Evolutionary conservation across 1,140 invertebrate genomes (phyloP).

Genomic region (Zaprionus capensis): DNA sequence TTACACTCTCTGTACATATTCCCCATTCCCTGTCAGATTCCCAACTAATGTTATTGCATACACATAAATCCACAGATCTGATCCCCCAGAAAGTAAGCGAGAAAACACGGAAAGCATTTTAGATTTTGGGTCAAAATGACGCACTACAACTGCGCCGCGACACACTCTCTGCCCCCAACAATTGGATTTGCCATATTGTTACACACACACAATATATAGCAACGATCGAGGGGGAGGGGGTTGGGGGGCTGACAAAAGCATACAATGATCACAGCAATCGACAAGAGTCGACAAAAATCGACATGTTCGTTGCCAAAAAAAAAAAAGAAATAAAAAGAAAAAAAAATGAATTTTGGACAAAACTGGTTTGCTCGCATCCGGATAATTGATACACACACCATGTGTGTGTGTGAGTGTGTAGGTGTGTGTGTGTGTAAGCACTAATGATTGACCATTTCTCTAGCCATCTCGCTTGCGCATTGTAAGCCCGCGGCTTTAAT

Average conservation of each 20-base stretch:
- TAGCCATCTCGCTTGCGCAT: constrained; percentile 42
- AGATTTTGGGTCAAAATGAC: constrained; percentile 39
- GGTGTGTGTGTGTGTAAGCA: constrained; percentile 1
- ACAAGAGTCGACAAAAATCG: constrained; percentile 25
- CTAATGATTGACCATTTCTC: constrained; percentile 36
- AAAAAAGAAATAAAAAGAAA: constrained; percentile 5
- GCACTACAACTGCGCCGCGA: constrained; percentile 26
- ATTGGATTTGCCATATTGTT: constrained; percentile 35
- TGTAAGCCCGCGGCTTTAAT: constrained; percentile 40
- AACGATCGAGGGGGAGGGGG: neutral
- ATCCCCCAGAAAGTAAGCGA: constrained; percentile 4
- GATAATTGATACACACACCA: constrained; percentile 38
- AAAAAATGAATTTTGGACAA: constrained; percentile 25
- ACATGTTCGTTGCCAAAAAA: constrained; percentile 38
- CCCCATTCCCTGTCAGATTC: neutral
- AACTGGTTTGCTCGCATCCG: constrained; percentile 53
- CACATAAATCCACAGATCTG: constrained; percentile 11
- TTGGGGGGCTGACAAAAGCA: constrained; percentile 8
- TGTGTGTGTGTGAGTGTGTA: neutral
- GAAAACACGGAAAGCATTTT: constrained; percentile 51
- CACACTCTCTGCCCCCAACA: constrained; percentile 35
- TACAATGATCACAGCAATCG: constrained; percentile 24
- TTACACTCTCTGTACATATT: constrained; percentile 1
- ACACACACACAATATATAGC: constrained; percentile 22
- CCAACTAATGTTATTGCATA: neutral